phyloP scores from a whole-genome alignment of 2,797 vertebrate species.

The Thripadectes ignobilis region DNA sequence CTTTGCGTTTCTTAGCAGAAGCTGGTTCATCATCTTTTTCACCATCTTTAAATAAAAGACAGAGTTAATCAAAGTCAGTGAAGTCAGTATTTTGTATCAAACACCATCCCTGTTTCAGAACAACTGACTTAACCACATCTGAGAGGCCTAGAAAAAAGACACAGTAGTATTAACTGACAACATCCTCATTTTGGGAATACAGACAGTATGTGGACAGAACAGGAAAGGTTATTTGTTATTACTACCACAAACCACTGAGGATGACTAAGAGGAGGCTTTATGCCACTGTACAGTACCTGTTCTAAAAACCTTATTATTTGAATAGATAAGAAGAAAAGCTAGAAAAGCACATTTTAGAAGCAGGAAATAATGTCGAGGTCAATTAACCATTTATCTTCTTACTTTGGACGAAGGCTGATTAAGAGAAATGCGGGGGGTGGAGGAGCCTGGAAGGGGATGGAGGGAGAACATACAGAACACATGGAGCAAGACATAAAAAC shows the following conservation, averaged over 20 bases:
- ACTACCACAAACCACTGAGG: neutral
- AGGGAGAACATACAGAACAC: neutral
- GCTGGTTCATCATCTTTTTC: constrained; percentile 75
- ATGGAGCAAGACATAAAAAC: neutral
- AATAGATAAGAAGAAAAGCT: neutral
- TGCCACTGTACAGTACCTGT: neutral
- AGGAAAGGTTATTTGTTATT: neutral
- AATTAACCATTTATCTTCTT: neutral
- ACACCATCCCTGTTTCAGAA: neutral
- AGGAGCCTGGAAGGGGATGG: too few species aligned
- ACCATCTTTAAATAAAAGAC: constrained; percentile 81
- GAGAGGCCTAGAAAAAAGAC: neutral
- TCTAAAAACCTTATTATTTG: neutral
- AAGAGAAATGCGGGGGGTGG: neutral
- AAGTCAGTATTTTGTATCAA: neutral
- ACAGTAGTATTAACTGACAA: neutral
- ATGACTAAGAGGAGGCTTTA: neutral
- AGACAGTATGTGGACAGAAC: neutral
- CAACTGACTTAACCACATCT: neutral
- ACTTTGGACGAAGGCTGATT: neutral
- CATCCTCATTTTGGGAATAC: neutral
- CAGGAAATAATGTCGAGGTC: neutral
- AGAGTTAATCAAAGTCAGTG: constrained; percentile 45
- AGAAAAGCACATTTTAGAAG: neutral
- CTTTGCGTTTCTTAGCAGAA: constrained; percentile 86